Base-by-base conservation (phyloP, 2,113 vertebrate genomes). In the Acanthisitta chloris region DNA sequence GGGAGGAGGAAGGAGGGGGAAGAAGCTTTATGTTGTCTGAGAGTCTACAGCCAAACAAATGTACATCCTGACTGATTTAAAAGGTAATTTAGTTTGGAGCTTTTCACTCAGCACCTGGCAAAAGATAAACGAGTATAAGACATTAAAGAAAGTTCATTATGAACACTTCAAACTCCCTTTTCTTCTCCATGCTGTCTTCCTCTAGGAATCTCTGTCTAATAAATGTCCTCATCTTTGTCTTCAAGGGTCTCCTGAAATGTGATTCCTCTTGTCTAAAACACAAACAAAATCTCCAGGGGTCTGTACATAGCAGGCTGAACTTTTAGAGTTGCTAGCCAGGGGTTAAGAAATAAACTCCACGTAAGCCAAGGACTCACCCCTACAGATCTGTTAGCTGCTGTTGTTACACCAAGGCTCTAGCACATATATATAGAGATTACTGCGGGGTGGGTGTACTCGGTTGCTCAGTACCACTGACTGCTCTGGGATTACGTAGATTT, bases 31-130 rank as follows among this genome's bases (percentile, higher is more conserved):
- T 45, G 26, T 34, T 66, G 34, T 64, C 48, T 92, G 62, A 36
- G 43, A 52, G 33, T 52, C 81, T 29, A 36, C 52, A 57, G 85
- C 48, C 74, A 82, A 91, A 87, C 57, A 61, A 82, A 80, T 6
- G 90, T 86, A 90, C 38, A 67, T 84, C 62, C 93, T 57, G 46
- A 74, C 88, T 94, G 49, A 91, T 96, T 94, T 96, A 96, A 97
- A 95, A 90, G 64, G 88, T 92, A 78, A 92, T 97, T 97, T 86
- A 87, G 34, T 67, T 91, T 83, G 54, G 77, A 96, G 49, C 67
- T 92, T 97, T 97, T 97, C 97, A 94, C 65, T 95, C 66, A 88
- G 91, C 92, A 96, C 94, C 88, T 97, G 94, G 13, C 70, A 24
- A 83, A 95, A 95, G 95, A 97, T 95, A 97, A 97, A 92, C 18